Conservation (phyloP, 1,140 invertebrate species). For the Procambarus clarkii region DNA sequence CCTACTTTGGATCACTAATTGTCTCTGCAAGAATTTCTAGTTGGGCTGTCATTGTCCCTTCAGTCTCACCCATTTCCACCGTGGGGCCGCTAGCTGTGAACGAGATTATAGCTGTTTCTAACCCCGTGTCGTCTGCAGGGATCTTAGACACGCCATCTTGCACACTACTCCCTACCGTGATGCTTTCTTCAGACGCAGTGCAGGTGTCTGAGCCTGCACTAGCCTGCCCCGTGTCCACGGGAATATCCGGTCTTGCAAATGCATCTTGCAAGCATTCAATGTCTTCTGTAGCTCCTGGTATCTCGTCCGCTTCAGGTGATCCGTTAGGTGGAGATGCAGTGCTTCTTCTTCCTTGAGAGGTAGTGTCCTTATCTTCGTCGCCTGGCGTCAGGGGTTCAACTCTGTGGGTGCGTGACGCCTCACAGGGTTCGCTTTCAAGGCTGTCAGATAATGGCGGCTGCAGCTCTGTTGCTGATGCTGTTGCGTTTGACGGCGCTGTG, state of each 20-base stretch:
- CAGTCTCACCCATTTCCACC: not conserved
- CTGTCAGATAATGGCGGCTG: not conserved
- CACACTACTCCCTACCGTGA: not conserved
- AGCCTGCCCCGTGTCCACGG: not conserved
- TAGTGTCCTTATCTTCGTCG: not conserved
- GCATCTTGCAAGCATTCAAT: not conserved
- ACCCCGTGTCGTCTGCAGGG: not conserved
- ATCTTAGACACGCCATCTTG: not conserved
- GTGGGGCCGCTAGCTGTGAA: not conserved
- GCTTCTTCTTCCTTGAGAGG: not conserved
- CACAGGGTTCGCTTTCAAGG: not conserved
- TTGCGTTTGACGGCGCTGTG: not conserved
- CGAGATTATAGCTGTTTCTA: not conserved
- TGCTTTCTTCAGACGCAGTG: not conserved
- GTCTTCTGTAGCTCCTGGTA: not conserved
- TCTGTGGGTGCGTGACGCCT: no score
- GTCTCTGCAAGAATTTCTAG: not conserved
- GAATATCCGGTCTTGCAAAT: not conserved
- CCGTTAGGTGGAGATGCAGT: not conserved
- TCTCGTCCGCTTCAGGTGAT: not conserved
- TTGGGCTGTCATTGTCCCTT: not conserved
- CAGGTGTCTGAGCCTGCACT: not conserved
- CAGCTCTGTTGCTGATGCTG: not conserved
- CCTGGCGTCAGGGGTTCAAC: no score
- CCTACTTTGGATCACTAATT: not conserved